Conservation (phyloP, 2,797 vertebrate genomes). For the Kryptopterus vitreolus region DNA sequence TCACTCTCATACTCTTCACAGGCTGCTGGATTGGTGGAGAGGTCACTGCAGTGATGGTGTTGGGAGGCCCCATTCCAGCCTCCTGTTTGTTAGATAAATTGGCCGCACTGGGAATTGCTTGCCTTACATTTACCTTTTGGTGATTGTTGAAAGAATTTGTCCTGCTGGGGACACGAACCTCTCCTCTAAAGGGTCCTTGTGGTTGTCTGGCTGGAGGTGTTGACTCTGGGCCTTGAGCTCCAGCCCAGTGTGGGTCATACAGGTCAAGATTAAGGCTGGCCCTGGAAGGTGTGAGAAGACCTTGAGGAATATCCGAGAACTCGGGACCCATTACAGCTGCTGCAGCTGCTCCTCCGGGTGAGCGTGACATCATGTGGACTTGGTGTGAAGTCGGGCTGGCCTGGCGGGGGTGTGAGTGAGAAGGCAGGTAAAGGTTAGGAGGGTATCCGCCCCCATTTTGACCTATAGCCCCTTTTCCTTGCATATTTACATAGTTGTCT, state of each 20-base stretch:
- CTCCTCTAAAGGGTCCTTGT: conserved; percentile 84
- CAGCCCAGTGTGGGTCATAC: conserved; percentile 87
- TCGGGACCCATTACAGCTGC: conserved; percentile 75
- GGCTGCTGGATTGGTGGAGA: conserved; percentile 94
- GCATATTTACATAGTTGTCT: conserved; percentile 83
- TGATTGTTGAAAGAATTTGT: conserved; percentile 95
- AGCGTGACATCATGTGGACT: conserved; percentile 84
- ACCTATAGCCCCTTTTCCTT: conserved; percentile 80
- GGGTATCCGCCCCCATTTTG: conserved; percentile 81
- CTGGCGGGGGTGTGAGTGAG: conserved; percentile 87
- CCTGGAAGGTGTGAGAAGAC: conserved; percentile 83
- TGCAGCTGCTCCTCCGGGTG: conserved; percentile 67
- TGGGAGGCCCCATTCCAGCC: conserved; percentile 79
- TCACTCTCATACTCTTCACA: conserved; percentile 93
- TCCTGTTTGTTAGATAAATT: conserved; percentile 75
- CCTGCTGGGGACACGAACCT: conserved; percentile 84
- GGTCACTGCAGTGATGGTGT: conserved; percentile 91
- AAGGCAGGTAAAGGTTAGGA: conserved; percentile 76
- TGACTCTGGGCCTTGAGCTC: conserved; percentile 75
- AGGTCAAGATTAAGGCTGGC: conserved; percentile 90
- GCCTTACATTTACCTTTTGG: conserved; percentile 79
- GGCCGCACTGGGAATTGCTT: conserved; percentile 69
- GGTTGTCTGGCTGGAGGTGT: conserved; percentile 77
- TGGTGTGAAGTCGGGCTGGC: conserved; percentile 87
- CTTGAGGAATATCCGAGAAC: conserved; percentile 85